These are phyloP conservation scores for Hipparchia semele DNA, from an alignment of 2,888 invertebrate genomes.

Conservation along the genomic window DNA sequence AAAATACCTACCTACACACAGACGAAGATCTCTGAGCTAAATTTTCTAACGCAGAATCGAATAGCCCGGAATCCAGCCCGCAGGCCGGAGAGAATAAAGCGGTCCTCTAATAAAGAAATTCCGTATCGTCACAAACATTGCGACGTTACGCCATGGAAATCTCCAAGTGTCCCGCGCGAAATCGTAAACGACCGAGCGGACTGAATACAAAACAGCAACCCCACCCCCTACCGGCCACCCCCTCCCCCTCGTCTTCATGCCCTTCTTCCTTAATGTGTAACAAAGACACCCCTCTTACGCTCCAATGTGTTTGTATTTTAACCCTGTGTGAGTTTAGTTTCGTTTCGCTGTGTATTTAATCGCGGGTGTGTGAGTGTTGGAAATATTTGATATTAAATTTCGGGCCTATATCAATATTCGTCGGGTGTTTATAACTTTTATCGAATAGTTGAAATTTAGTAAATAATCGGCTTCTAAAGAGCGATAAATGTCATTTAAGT, in stretches of 20 bases:
- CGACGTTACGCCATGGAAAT: conserved; percentile 69
- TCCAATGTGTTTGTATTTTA: conserved; percentile 69
- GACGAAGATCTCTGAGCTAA: conserved; percentile 27
- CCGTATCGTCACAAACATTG: conserved; percentile 60
- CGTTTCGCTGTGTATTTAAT: conserved; percentile 39
- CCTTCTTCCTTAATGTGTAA: conserved; percentile 82
- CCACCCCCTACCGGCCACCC: conserved; percentile 44
- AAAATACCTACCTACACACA: neutral
- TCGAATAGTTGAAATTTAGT: conserved; percentile 28
- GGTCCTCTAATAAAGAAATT: conserved; percentile 73
- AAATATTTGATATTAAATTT: conserved; percentile 82
- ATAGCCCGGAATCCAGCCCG: conserved; percentile 39
- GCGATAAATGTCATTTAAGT: neutral
- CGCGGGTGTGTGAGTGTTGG: conserved; percentile 53
- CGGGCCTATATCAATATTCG: conserved; percentile 70
- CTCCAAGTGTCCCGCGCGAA: conserved; percentile 79
- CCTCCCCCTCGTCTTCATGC: conserved; percentile 67
- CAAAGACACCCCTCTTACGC: conserved; percentile 81
- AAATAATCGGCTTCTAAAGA: conserved; percentile 26
- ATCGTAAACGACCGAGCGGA: conserved; percentile 76
- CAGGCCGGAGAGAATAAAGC: conserved; percentile 46
- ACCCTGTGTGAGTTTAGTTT: conserved; percentile 67
- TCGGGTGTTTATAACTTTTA: conserved; percentile 32
- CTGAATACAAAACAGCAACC: conserved; percentile 78
- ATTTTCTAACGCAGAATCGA: conserved; percentile 44